Evolutionary conservation across 2,888 invertebrate genomes (phyloP), one percentile per base, ranked within the genome.

Genomic region (Petrophora chlorosata): DNA sequence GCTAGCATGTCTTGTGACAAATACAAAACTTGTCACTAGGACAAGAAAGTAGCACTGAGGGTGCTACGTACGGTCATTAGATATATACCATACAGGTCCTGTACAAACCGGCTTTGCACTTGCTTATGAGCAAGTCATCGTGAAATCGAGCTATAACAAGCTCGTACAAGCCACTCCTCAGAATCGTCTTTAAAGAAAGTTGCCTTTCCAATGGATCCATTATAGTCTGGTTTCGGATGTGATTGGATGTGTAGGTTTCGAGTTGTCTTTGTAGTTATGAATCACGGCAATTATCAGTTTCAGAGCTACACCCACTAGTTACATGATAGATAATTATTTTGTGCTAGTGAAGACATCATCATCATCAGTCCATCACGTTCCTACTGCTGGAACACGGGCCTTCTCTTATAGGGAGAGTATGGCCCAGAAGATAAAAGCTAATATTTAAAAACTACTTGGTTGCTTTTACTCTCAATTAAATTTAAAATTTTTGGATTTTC

Each of bases 111-210:
- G 81, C 79, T 81, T 67, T 51, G 41, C 57, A 43, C 49, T 38
- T 42, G 48, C 28, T 35, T 42, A 35, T 41, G 61, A 66, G 70
- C 82, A 65, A 82, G 82, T 81, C 83, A 82, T 79, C 79, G 85
- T 77, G 87, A 87, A 86, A 88, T 83, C 84, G 78, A 76, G 70
- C 78, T 74, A 57, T 73, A 73, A 72, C 75, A 65, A 66, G 42
- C 43, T 25, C 25, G 25, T 29, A 47, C 51, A 30, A 36, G 53
- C 53, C 53, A 38, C 56, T 46, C 59, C 57, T 51, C 46, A 44
- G 55, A 63, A 60, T 55, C 70, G 67, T 70, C 73, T 69, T 63
- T 65, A 60, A 80, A 70, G 81, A 81, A 82, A 82, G 80, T 76
- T 74, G 73, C 74, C 75, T 80, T 82, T 80, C 79, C 69, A 79